Evolutionary conservation across 2,113 vertebrate genomes (phyloP).

Genomic region (Fulmarus glacialis): DNA sequence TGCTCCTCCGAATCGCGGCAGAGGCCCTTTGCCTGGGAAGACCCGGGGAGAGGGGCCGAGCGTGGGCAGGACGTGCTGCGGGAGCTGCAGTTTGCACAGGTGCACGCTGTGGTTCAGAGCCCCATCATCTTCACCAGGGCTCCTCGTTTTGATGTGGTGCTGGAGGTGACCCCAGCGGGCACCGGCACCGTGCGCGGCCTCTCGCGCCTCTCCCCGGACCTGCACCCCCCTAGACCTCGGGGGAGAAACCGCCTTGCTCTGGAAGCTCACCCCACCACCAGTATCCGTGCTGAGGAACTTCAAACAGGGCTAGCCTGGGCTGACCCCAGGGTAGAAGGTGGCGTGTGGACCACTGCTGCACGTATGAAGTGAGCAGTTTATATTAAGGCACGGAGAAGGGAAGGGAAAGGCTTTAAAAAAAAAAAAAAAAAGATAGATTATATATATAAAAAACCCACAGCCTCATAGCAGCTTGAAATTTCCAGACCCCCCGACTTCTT

Average conservation of each 20-base stretch:
- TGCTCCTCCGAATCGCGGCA: background rate
- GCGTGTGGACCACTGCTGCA: background rate
- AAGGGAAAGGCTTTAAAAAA: background rate
- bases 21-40: background rate
- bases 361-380: background rate
- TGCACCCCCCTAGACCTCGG: background rate
- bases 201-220: background rate
- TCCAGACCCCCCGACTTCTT: background rate
- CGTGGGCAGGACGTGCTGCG: fast-evolving
- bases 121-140: background rate
- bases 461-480: background rate
- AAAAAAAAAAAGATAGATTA: background rate
- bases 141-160: background rate
- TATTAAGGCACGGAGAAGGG: background rate
- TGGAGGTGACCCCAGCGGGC: background rate
- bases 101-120: background rate
- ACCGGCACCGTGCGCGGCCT: fast-evolving
- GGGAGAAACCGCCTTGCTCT: background rate
- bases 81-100: background rate
- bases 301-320: background rate
- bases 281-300: background rate
- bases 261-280: background rate
- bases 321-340: background rate
- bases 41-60: background rate
- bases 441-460: background rate